Evolutionary conservation across 2,888 invertebrate species (phyloP).

Genomic region (Hesperia comma): DNA sequence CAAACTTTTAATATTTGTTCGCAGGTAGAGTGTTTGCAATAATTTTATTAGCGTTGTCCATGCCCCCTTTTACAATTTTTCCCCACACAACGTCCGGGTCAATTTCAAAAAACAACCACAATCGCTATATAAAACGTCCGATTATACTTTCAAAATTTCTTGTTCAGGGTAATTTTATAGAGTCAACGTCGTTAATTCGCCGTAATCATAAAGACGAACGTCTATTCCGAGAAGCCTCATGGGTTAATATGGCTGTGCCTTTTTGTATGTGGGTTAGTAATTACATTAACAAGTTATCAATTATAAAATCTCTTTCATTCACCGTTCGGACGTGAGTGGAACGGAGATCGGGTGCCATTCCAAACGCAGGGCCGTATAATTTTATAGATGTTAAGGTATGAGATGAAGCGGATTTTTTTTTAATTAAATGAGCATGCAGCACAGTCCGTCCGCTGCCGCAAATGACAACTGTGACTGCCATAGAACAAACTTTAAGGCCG

Average conservation of each 20-base stretch:
- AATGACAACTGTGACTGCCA: too few relatives aligned
- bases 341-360: constrained; percentile 43
- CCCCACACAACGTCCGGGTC: neutral
- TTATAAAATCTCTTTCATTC: constrained; percentile 49
- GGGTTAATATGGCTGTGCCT: constrained; percentile 23
- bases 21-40: too few relatives aligned
- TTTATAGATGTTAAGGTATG: constrained; percentile 22
- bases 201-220: constrained; percentile 29
- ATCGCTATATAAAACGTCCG: constrained; percentile 2
- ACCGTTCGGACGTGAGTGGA: constrained; percentile 44
- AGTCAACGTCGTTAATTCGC: constrained; percentile 26
- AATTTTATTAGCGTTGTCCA: too few relatives aligned
- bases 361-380: constrained; percentile 35
- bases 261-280: constrained; percentile 46
- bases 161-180: constrained; percentile 31
- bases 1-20: too few relatives aligned
- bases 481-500: too few relatives aligned
- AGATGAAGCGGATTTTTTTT: constrained; percentile 5
- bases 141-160: constrained; percentile 31
- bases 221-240: constrained; percentile 28
- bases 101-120: constrained; percentile 5
- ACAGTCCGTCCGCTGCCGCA: too few relatives aligned
- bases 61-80: too few relatives aligned
- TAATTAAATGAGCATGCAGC: too few relatives aligned
- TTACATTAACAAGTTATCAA: constrained; percentile 51